Conservation (phyloP, 1,140 invertebrate genomes). For the Lysiphlebus fabarum region DNA sequence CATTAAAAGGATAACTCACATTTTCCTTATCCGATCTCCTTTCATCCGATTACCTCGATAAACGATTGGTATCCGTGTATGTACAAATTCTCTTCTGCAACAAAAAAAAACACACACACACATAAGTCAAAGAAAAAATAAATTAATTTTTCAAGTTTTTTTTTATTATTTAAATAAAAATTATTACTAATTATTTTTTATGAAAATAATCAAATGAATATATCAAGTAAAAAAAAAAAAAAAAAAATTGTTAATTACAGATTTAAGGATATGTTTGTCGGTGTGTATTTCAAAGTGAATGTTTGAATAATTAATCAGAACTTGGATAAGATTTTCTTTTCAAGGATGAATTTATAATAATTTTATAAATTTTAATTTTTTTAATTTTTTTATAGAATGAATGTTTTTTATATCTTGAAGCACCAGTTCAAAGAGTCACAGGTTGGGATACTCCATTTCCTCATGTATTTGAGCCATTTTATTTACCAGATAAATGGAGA, state of each 20-base stretch:
- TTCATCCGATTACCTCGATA: constrained; percentile 11
- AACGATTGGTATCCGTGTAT: not conserved
- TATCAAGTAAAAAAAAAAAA: too few species aligned
- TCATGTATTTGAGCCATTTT: constrained; percentile 93
- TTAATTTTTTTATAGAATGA: constrained; percentile 64
- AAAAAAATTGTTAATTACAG: too few species aligned
- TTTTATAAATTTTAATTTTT: constrained; percentile 29
- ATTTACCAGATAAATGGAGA: constrained; percentile 91
- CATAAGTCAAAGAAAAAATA: constrained; percentile 2
- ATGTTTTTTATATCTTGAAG: constrained; percentile 93
- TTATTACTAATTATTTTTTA: not conserved
- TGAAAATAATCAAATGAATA: not conserved
- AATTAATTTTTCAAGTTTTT: not conserved
- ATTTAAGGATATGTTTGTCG: too few species aligned
- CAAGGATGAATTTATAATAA: not conserved
- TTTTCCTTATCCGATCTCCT: constrained; percentile 19
- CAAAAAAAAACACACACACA: not conserved
- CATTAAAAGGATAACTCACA: constrained; percentile 14
- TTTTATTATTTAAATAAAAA: too few species aligned
- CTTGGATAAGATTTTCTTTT: too few species aligned
- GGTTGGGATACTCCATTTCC: constrained; percentile 99
- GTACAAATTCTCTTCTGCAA: not conserved
- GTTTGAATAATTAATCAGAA: too few species aligned
- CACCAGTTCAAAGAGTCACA: constrained; percentile 84
- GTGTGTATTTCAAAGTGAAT: too few species aligned